A percentile compares a stretch with the other conserved stretches of the same genome.
Conservation (phyloP, 2,113 vertebrate species). For the Elephas maximus region DNA sequence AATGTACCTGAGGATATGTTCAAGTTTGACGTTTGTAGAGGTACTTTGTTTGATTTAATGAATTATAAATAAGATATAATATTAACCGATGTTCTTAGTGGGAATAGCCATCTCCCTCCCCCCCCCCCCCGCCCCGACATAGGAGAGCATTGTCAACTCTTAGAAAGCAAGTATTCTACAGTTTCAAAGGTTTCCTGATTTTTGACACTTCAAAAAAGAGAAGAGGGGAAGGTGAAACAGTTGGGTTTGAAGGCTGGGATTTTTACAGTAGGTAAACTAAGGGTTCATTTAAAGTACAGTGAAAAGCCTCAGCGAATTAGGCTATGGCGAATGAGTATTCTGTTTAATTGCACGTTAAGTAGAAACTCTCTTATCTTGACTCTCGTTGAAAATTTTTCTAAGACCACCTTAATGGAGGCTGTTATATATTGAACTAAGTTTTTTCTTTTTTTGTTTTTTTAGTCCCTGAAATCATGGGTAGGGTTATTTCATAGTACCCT, state of each 20-base stretch:
- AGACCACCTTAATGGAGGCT: not conserved
- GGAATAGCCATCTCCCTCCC: slow-evolving; percentile 29
- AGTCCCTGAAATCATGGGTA: not conserved
- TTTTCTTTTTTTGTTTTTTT: slow-evolving; percentile 33
- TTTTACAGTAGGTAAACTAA: slow-evolving; percentile 52
- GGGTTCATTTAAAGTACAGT: not conserved
- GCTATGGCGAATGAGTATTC: not conserved
- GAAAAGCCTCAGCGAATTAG: not conserved
- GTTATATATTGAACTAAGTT: not conserved
- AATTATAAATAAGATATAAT: slow-evolving; percentile 11
- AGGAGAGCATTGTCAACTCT: slow-evolving; percentile 66
- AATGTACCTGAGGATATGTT: not conserved
- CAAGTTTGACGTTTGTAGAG: slow-evolving; percentile 44
- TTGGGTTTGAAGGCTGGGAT: slow-evolving; percentile 33
- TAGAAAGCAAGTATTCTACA: slow-evolving; percentile 58
- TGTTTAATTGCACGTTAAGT: slow-evolving; percentile 34
- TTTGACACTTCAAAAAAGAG: not conserved
- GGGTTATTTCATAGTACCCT: not conserved
- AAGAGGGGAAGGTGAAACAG: not conserved
- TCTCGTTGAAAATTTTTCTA: not conserved
- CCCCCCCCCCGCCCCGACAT: not conserved
- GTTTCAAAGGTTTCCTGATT: slow-evolving; percentile 52
- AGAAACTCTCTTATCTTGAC: slow-evolving; percentile 33
- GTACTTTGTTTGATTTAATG: slow-evolving; percentile 53
- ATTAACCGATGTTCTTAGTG: not conserved